Conservation (phyloP, 2,113 vertebrate genomes). For the Piaya cayana region DNA sequence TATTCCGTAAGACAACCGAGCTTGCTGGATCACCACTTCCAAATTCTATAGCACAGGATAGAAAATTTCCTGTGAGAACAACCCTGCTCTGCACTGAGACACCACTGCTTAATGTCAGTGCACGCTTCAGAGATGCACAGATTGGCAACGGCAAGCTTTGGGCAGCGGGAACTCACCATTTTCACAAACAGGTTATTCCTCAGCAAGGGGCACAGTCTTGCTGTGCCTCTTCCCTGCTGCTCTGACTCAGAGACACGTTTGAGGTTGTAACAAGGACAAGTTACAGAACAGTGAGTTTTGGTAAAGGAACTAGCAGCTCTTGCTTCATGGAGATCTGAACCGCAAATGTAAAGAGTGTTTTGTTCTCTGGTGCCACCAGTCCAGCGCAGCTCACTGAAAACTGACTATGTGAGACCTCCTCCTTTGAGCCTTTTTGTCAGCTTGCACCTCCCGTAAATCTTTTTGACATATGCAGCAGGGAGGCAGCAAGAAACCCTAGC, state of each 20-base stretch:
- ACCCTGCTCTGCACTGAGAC: neutral
- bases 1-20: neutral
- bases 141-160: neutral
- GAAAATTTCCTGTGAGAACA: neutral
- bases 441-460: neutral
- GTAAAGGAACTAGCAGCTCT: fast-evolving
- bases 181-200: neutral
- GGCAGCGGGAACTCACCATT: neutral
- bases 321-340: fast-evolving
- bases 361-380: neutral
- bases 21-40: neutral
- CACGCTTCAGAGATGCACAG: neutral
- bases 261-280: fast-evolving
- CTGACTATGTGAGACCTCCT: neutral
- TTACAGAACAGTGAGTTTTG: fast-evolving
- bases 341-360: neutral
- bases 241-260: neutral
- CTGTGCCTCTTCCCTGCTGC: neutral
- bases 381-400: neutral
- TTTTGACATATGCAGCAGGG: neutral
- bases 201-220: fast-evolving
- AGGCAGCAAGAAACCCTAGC: neutral
- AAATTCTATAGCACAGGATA: neutral
- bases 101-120: fast-evolving
- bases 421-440: neutral